Conservation (phyloP, 2,113 vertebrate species). For the Anguilla japonica region DNA sequence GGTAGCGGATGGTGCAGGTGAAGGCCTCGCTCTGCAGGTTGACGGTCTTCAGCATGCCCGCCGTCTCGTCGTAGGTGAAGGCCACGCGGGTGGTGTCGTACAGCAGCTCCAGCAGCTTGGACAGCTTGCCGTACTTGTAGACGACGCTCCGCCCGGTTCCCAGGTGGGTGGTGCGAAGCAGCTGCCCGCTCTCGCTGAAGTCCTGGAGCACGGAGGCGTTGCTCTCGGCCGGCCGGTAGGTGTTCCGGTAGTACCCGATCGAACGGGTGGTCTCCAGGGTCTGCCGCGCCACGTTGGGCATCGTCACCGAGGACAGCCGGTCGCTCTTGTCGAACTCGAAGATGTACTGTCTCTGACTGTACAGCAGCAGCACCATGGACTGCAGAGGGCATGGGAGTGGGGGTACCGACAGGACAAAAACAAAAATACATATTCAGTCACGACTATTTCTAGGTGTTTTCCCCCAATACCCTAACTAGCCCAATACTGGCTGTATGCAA, state of each 20-base stretch:
- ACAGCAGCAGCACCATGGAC: slow-evolving; percentile 97
- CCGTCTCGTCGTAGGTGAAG: slow-evolving; percentile 89
- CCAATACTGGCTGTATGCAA: no score
- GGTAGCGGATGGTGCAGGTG: slow-evolving; percentile 93
- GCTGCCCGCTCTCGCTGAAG: slow-evolving; percentile 87
- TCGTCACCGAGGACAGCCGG: slow-evolving; percentile 90
- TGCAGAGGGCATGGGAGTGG: slow-evolving; percentile 56
- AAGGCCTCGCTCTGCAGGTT: slow-evolving; percentile 93
- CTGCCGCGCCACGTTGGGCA: slow-evolving; percentile 96
- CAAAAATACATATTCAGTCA: no score
- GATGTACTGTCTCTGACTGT: slow-evolving; percentile 97
- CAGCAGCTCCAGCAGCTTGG: slow-evolving; percentile 89
- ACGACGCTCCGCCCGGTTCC: slow-evolving; percentile 90
- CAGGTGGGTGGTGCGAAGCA: slow-evolving; percentile 87
- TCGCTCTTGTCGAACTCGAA: slow-evolving; percentile 98
- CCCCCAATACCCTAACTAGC: no score
- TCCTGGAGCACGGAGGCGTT: slow-evolving; percentile 92
- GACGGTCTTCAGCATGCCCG: slow-evolving; percentile 93
- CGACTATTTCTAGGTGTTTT: no score
- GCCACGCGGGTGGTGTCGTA: slow-evolving; percentile 92
- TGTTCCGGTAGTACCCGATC: slow-evolving; percentile 94
- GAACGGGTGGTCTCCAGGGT: slow-evolving; percentile 92
- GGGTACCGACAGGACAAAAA: not conserved
- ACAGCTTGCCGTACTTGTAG: slow-evolving; percentile 92
- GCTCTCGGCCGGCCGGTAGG: slow-evolving; percentile 90